Evolutionary conservation across 2,888 invertebrate species (phyloP), one percentile per base, ranked within the genome.

Genomic region (Dastarcus helophoroides): DNA sequence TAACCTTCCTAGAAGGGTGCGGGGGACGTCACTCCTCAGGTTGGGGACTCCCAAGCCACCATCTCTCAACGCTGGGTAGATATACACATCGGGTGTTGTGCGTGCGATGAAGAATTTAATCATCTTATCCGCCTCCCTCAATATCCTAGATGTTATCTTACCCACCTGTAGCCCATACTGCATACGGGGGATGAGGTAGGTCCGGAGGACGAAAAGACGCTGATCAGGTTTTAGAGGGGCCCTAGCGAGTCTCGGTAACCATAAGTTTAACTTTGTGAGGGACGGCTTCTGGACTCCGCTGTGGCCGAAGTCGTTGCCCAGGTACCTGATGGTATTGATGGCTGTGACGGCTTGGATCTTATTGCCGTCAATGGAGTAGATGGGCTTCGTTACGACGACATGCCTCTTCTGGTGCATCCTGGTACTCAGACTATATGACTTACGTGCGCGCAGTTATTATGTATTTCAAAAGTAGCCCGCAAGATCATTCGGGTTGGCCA

Each of bases 181-280:
- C 14, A 26, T 26, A 3, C 7, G 2, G 2, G 32, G 32, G 4
- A 26, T 19, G 9, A 32, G 26, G 21, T 9, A 26, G 1, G 2
- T 13, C 22, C 27, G 26, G 8, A 32, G 4, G 4, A 32, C 14
- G 2, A 21, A n/a, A 3, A 32, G 3, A 4, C 22, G 26, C 10
- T 32, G 32, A 10, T 17, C 14, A 7, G 32, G 32, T 13, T 32
- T 32, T 2, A 26, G 22, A 1, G 32, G 32, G 2, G 32, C 19
- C 2, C 5, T 27, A 10, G 5, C n/a, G 2, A 32, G 26, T 13
- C 22, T 14, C 6, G 14, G 9, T 1, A 32, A 22, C 22, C 27
- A 27, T 7, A 4, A 13, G 3, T 16, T n/a, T 2, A 32, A 22
- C 7, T 22, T 14, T n/a, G 11, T 22, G 11, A 27, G n/a, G 5